These are phyloP conservation scores for Parauchenoglanis punctatus DNA, from an alignment of 2,797 vertebrate genomes.

Conservation along the genomic window DNA sequence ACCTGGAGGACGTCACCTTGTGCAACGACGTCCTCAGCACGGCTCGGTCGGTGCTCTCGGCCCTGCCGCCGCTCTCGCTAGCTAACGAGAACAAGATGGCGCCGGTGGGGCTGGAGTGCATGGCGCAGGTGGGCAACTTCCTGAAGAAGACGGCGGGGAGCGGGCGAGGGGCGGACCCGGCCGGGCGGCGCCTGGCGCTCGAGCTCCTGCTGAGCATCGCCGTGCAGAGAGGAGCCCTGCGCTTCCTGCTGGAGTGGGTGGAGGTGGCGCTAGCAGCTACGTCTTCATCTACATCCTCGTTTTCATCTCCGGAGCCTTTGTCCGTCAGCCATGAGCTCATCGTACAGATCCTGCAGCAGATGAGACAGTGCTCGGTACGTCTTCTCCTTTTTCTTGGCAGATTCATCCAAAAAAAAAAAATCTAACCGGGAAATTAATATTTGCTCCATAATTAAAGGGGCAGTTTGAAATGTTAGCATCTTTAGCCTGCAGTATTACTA, in stretches of 20 bases:
- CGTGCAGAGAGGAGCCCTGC: conserved; percentile 80
- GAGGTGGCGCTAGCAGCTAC: conserved; percentile 81
- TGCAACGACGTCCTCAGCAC: conserved; percentile 83
- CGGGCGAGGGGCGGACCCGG: conserved; percentile 73
- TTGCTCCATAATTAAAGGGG: background rate
- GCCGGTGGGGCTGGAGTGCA: conserved; percentile 79
- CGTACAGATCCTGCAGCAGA: conserved; percentile 79
- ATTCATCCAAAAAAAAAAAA: background rate
- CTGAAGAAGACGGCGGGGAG: conserved; percentile 81
- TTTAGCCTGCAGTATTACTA: too few species aligned
- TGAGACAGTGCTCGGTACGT: conserved; percentile 80
- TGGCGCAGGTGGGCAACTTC: conserved; percentile 79
- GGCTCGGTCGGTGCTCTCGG: conserved; percentile 77
- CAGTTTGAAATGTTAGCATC: background rate
- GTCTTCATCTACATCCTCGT: conserved; percentile 66
- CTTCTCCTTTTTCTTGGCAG: background rate
- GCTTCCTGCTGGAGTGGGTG: conserved; percentile 84
- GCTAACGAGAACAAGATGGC: conserved; percentile 85
- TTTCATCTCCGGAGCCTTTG: conserved; percentile 66
- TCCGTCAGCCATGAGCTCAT: conserved; percentile 77
- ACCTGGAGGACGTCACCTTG: conserved; percentile 71
- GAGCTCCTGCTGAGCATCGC: conserved; percentile 80
- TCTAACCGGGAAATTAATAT: background rate
- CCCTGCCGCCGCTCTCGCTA: conserved; percentile 79
- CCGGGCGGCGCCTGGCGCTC: conserved; percentile 75